Evolutionary conservation across 2,113 vertebrate genomes (phyloP), one percentile per base, ranked within the genome.

Genomic region (Microcebus tavaratra): DNA sequence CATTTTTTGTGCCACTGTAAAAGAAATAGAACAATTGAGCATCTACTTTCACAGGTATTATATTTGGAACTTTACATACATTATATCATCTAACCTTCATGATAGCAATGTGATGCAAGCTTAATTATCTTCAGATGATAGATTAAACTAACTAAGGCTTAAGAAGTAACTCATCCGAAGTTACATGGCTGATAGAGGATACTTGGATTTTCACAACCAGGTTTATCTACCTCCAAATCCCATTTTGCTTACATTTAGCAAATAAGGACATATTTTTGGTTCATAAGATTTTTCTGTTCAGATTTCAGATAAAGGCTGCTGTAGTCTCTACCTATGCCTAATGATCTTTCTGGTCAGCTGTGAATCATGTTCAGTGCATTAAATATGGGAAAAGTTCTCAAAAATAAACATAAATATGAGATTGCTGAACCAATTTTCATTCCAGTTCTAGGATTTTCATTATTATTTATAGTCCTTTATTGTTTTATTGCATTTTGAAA

Each of bases 381-480:
- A 75, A 83, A 76, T 50, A 83, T 57, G 68, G 27, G 20, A 90
- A 91, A 81, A 42, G 8, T 79, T 83, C 55, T 95, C 80, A 90
- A 61, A 53, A 84, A 50, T 76, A 76, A 94, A 84, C 48, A 59
- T 63, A 85, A 97, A 57, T 63, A 50, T 90, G 63, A 96, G 48
- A 61, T 94, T 75, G 87, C 25, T 84, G 68, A 39, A 87, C 55
- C 61, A 79, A 96, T 94, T 97, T 97, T 73, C 75, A 93, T 68
- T 86, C 45, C 18, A 70, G 50, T 75, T 42, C 63, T 36, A 84
- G 29, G 70, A 63, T 91, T 96, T 95, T 87, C 83, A 79, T 95
- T 96, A 86, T 67, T 97, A 97, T 97, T 97, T 95, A 96, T 81
- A 72, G 42, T 20, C 29, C n/a, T 94, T 84, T 92, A 76, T 27